Evolutionary conservation across 1,140 invertebrate genomes (phyloP).

Genomic region (Pachypeltis micranthus): DNA sequence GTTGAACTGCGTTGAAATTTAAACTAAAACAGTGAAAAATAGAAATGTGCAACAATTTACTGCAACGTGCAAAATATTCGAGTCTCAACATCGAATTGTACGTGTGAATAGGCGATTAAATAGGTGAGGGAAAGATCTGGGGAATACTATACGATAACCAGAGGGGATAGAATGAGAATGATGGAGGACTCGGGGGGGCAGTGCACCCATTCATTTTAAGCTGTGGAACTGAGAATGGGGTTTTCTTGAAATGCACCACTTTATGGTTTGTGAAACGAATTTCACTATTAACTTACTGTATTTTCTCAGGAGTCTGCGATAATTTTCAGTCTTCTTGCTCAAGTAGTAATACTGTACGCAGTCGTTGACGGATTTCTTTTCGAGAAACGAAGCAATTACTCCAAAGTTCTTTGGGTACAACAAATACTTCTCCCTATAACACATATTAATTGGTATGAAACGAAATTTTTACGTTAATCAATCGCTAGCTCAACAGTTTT

Average conservation of each 20-base stretch:
- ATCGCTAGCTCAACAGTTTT: neutral
- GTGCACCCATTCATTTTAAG: no score
- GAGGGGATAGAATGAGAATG: neutral
- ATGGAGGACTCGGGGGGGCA: neutral
- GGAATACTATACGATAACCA: neutral
- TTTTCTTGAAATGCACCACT: constrained; percentile 41
- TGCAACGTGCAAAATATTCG: neutral
- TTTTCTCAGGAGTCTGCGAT: constrained; percentile 49
- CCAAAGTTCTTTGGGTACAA: constrained; percentile 9
- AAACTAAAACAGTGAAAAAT: neutral
- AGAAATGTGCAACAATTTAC: neutral
- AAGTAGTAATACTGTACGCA: constrained; percentile 60
- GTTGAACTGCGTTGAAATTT: neutral
- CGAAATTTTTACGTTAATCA: neutral
- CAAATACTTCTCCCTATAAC: neutral
- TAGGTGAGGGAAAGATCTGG: no score
- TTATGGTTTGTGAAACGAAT: constrained; percentile 41
- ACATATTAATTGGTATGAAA: neutral
- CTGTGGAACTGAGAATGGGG: no score
- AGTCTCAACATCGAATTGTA: no score
- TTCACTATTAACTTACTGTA: constrained; percentile 56
- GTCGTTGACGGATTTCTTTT: constrained; percentile 57
- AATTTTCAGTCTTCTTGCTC: constrained; percentile 37
- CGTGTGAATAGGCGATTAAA: no score
- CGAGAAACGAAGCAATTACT: constrained; percentile 38